Conservation (phyloP, 2,797 vertebrate species). For the Poeciliopsis presidionis region DNA sequence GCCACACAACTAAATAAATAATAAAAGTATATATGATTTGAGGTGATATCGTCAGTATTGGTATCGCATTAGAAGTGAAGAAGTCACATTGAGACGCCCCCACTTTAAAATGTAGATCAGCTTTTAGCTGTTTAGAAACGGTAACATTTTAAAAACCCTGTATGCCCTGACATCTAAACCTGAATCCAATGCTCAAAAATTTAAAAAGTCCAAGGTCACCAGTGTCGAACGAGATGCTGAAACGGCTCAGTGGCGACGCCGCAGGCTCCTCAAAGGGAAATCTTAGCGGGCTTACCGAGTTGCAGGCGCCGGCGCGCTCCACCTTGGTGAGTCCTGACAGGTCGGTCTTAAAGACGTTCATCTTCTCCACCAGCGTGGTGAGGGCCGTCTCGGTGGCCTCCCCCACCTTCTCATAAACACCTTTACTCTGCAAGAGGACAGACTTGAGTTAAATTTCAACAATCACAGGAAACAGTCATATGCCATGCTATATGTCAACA, state of each 20-base stretch:
- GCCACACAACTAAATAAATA: no score
- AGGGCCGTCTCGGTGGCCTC: conserved; percentile 86
- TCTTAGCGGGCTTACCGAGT: conserved; percentile 69
- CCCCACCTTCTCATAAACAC: conserved; percentile 86
- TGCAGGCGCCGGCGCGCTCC: conserved; percentile 82
- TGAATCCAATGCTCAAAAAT: neutral
- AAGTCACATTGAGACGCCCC: no score
- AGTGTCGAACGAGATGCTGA: neutral
- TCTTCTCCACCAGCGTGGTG: conserved; percentile 86
- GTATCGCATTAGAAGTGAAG: no score
- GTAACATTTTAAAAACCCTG: no score
- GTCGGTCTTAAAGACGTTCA: conserved; percentile 85
- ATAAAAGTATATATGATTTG: no score
- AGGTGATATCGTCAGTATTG: no score
- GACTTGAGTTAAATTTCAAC: neutral
- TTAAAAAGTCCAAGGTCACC: neutral
- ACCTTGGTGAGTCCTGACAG: conserved; percentile 79
- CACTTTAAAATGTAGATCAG: neutral
- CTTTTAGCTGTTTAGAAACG: neutral
- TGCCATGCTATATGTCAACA: neutral
- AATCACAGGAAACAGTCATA: neutral
- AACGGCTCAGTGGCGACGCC: neutral
- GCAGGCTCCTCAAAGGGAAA: neutral
- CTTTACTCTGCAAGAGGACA: conserved; percentile 74
- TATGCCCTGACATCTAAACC: neutral